Evolutionary conservation across 2,797 vertebrate species (phyloP), one percentile per base, ranked within the genome.

Genomic region (Xenops minutus): DNA sequence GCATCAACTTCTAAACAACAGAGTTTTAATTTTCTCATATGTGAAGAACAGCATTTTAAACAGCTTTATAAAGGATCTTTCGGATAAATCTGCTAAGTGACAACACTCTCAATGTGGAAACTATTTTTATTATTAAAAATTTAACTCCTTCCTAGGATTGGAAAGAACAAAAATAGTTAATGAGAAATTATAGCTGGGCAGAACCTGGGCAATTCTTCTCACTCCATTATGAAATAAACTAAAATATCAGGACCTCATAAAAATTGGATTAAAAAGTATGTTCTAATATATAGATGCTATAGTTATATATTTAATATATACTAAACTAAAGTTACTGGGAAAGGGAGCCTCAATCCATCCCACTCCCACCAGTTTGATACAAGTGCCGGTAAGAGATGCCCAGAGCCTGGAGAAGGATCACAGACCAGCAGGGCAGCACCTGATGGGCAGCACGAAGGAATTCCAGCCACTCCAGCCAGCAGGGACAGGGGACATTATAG

Each of bases 51-150:
- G 54, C 58, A 77, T 81, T 58, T 89, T 71, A 82, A 89, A 74
- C 30, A 89, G 86, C 37, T 91, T 91, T 88, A 58, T 34, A 89
- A 82, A 93, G 91, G 68, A 75, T 68, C 64, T 72, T 78, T 49
- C 5, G 6, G 49, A 84, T 83, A 88, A 92, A 83, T 54, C 76
- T 77, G 82, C 24, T 80, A 85, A 91, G 56, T n/a, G 54, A 68
- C 54, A 89, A 89, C 49, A 71, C 37, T 71, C 46, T 78, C 49
- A 55, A 2, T 48, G 39, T 46, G 32, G 81, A 29, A 95, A 68
- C 51, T 66, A 43, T 18, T 87, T 59, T 51, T 41, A 19, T 43
- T 85, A 77, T 56, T 88, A 68, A 83, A 88, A 91, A 64, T 27
- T 52, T 85, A 91, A 68, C 48, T 74, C 56, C 9, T 84, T 56